Conservation (phyloP, 2,888 invertebrate species). For the Fragum whitleyi region DNA sequence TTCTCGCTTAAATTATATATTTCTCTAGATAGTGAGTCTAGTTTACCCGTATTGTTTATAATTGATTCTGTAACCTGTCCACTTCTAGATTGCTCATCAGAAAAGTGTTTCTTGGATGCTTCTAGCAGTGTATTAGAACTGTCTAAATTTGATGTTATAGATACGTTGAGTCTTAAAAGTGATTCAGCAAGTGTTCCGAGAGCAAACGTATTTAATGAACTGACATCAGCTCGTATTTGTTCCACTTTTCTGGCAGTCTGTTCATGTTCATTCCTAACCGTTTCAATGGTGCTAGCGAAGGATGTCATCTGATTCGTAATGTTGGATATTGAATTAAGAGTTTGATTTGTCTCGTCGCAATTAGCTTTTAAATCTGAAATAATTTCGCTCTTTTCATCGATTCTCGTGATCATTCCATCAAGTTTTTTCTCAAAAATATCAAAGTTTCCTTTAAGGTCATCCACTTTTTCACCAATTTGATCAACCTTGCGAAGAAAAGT, state of each 20-base stretch:
- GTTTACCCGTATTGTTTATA: not conserved
- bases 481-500: not conserved
- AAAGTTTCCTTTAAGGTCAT: not conserved
- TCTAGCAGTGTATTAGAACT: not conserved
- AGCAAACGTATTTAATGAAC: not conserved
- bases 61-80: not conserved
- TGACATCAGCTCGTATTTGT: not conserved
- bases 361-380: not conserved
- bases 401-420: not conserved
- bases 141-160: not conserved
- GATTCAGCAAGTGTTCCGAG: not conserved
- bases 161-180: not conserved
- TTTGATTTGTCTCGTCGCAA: not conserved
- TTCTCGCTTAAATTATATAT: not conserved
- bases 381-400: not conserved
- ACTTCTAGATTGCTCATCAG: not conserved
- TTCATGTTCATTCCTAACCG: not conserved
- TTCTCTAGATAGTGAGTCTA: not conserved
- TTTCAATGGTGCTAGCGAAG: not conserved
- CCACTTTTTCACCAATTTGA: not conserved
- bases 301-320: not conserved
- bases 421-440: slow-evolving; percentile 7
- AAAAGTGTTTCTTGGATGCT: not conserved
- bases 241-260: not conserved
- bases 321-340: not conserved